Percentiles rank a stretch among this genome's conserved stretches.
Conservation (phyloP, 2,888 invertebrate species). For the Standfussiana lucernea region DNA sequence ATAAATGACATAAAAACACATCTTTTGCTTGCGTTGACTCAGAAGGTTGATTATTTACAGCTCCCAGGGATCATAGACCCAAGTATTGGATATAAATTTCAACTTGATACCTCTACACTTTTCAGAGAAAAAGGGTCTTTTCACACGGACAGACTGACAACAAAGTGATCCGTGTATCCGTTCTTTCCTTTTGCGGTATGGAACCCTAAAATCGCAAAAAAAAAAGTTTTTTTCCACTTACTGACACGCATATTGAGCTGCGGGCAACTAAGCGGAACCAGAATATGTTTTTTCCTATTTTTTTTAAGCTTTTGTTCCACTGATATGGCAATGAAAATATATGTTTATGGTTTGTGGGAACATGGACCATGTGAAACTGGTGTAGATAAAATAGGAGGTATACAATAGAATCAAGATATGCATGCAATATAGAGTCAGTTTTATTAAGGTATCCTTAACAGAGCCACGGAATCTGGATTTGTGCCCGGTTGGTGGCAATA, state of each 20-base stretch:
- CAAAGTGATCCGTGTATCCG: not conserved
- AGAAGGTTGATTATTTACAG: not conserved
- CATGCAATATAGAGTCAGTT: not conserved
- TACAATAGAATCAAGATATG: not conserved
- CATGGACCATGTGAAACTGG: not conserved
- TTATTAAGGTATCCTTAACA: not conserved
- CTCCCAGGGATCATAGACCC: not conserved
- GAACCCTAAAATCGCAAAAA: constrained; percentile 8
- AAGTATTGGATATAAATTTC: not conserved
- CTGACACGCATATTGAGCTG: constrained; percentile 56
- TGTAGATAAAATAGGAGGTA: not conserved
- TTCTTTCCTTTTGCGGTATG: not conserved
- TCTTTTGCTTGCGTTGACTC: not conserved
- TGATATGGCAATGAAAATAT: constrained; percentile 52
- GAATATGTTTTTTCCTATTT: constrained; percentile 40
- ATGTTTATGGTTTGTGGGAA: constrained; percentile 20
- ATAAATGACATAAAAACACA: not conserved
- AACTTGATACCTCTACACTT: not conserved
- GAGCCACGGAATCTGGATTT: too few relatives aligned
- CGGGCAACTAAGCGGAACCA: constrained; percentile 47
- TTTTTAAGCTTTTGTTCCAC: constrained; percentile 42
- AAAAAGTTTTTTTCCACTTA: constrained; percentile 34
- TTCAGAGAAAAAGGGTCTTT: not conserved
- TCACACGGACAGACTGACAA: not conserved
- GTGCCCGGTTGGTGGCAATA: too few relatives aligned